Base-by-base conservation (phyloP, 2,113 vertebrate genomes). In the Paedocypris sp. region DNA sequence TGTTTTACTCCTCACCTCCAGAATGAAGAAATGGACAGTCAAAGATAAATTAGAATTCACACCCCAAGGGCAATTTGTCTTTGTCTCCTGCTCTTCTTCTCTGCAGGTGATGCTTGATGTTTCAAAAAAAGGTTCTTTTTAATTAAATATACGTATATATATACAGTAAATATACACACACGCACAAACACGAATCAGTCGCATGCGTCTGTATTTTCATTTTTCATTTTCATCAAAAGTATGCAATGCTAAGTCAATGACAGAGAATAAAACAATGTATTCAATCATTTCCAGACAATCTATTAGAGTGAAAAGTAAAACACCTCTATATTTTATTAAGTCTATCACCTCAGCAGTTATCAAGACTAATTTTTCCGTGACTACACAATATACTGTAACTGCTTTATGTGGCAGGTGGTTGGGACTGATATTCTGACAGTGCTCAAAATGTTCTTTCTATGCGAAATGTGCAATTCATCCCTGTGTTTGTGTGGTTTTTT, bases 21-120 rank as follows among this genome's bases (percentile, higher is more conserved):
- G 51, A 18, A 54, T 18, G 18, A 42, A 47, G 26, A 69, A 48
- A 69, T 69, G 58, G 60, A 70, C 61, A 58, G 48, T 50, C 57
- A 50, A 36, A 62, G 58, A 66, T 70, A 70, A 70, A 66, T 52
- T 29, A 41, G 36, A 46, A 29, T 60, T 57, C 50, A 35, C 29
- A 58, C 58, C 63, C 12, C 25, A 29, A 53, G 31, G 36, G 48
- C 28, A 51, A 20, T 29, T 19, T 31, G 10, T 60, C 35, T 38
- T 23, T 57, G 0, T 45, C 38, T 51, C 25, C 25, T 16, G 28
- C 25, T 28, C 60, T 58, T 43, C 6, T 42, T 47, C 7, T 39
- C 48, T 49, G 16, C 25, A 32, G 39, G 38, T 58, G 38, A 58
- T 12, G 11, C 52, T 29, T 15, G 25, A n/a, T 42, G 36, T 28